These are phyloP conservation scores for Chromoteleia sp. DNA, from an alignment of 2,888 invertebrate genomes.

Conservation along the genomic window DNA sequence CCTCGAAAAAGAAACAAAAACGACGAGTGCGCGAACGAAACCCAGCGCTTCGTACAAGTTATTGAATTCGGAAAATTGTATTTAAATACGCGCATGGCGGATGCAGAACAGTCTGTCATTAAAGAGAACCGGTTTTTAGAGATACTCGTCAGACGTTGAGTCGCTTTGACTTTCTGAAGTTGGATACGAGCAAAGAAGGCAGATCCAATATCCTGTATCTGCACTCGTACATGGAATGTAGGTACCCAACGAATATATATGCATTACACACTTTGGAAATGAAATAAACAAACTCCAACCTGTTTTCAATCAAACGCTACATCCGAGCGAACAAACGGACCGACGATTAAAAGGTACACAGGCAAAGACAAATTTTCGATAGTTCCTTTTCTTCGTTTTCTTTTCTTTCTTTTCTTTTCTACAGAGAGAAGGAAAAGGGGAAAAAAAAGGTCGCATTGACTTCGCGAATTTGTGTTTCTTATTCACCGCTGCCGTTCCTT, in stretches of 20 bases:
- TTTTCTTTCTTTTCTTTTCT: neutral
- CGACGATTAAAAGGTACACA: constrained; percentile 28
- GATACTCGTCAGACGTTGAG: constrained; percentile 70
- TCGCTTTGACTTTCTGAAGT: constrained; percentile 69
- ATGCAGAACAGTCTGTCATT: constrained; percentile 72
- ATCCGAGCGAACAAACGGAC: constrained; percentile 10
- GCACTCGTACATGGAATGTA: constrained; percentile 42
- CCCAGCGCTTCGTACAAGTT: constrained; percentile 56
- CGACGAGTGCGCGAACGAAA: constrained; percentile 50
- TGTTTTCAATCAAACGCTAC: constrained; percentile 49
- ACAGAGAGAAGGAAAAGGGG: neutral
- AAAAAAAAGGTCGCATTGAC: constrained; percentile 10
- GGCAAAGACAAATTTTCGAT: constrained; percentile 30
- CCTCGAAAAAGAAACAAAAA: constrained; percentile 41
- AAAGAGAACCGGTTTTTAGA: constrained; percentile 71
- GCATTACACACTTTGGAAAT: constrained; percentile 47
- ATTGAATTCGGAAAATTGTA: constrained; percentile 72
- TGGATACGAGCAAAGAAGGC: constrained; percentile 66
- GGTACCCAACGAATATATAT: constrained; percentile 41
- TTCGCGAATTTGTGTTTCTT: constrained; percentile 25
- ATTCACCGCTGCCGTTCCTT: constrained; percentile 5
- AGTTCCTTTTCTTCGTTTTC: constrained; percentile 3
- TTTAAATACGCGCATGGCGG: constrained; percentile 71
- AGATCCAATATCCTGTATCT: constrained; percentile 66
- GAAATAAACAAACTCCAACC: constrained; percentile 57